Evolutionary conservation across 2,797 vertebrate species (phyloP).

Genomic region (Glossophaga mutica): DNA sequence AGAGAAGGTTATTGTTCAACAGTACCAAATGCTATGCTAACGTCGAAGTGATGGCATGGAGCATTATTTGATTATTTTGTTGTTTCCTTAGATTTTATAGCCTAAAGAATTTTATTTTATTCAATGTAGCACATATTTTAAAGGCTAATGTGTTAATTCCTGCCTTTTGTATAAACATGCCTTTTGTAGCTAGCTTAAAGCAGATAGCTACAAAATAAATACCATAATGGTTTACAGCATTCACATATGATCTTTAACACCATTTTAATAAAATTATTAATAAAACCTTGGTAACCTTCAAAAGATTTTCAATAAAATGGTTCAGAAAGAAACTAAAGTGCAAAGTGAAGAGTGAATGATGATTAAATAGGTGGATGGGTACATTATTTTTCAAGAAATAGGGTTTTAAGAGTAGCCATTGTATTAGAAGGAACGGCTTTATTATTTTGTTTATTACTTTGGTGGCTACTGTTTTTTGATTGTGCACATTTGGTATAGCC

Average conservation of each 20-base stretch:
- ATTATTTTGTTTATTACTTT: not conserved
- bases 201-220: conserved; percentile 1
- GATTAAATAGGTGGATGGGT: not conserved
- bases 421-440: not conserved
- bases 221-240: not conserved
- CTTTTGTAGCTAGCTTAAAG: not conserved
- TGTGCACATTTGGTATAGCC: not conserved
- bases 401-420: not conserved
- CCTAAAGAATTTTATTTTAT: not conserved
- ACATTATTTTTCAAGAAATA: not conserved
- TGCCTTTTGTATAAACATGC: not conserved
- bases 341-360: not conserved
- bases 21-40: not conserved
- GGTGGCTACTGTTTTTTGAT: not conserved
- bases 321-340: not conserved
- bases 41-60: not conserved
- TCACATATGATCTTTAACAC: not conserved
- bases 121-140: not conserved
- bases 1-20: not conserved
- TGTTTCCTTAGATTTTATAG: not conserved
- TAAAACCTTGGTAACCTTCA: not conserved
- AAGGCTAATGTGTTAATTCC: not conserved
- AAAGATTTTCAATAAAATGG: not conserved
- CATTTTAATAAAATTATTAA: not conserved
- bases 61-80: not conserved